Evolutionary conservation across 2,797 vertebrate genomes (phyloP), one percentile per base, ranked within the genome.

Genomic region (Tachyglossus aculeatus): DNA sequence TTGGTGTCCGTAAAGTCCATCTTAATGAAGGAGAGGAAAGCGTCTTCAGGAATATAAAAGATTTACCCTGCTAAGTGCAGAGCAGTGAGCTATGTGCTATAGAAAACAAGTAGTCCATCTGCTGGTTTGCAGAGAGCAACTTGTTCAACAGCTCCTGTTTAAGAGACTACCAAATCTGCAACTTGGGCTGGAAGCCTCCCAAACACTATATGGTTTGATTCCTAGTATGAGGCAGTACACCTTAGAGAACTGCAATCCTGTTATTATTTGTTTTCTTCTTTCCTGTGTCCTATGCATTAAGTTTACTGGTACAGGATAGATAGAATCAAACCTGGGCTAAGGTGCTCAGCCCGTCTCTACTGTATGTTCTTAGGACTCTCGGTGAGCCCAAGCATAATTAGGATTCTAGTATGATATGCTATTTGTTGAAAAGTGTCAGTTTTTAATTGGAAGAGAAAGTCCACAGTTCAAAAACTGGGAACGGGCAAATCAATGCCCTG

Each of bases 391-490:
- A 2, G 78, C 65, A 48, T 84, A 86, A 86, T 89, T 89, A 82
- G 58, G 53, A 63, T 77, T 82, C 68, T 56, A 79, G 79, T 60
- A 65, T 52, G 75, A 83, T 67, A 50, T 4, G 43, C 66, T 80
- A 33, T 89, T 85, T 75, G 71, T 85, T 78, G 81, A 84, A 89
- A 90, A 86, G 69, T 70, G 56, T 77, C 86, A 73, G 48, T 85
- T 86, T 90, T 88, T 80, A 78, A 83, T n/a, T 53, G 13, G 25
- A 45, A 74, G 78, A 75, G 81, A 86, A 82, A 82, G 48, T 62
- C 69, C 74, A 55, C 47, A 41, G 56, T 77, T 60, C 68, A 67
- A 74, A 79, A 75, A 50, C 59, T 16, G 24, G 56, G 34, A 89
- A 81, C 69, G 33, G 74, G 81, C 50, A 80, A 88, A 86, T 87